These are phyloP conservation scores for Hypsibius dujardini DNA, from an alignment of 1,140 invertebrate species.

Conservation along the genomic window DNA sequence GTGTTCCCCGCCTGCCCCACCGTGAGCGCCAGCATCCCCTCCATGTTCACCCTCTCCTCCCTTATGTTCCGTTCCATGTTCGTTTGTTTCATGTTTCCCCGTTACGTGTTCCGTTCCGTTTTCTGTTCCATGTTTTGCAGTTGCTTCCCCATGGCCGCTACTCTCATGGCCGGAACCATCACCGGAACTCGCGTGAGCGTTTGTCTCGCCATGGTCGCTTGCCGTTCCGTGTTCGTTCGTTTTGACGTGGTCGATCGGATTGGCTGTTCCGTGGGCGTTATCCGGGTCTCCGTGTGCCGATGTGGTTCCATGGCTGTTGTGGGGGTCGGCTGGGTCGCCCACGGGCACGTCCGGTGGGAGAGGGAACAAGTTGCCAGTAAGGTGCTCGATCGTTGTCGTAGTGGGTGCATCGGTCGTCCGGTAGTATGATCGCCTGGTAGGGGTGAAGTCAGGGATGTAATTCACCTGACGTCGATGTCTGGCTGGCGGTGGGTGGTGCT, in stretches of 20 bases:
- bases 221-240: not conserved
- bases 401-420: too few relatives aligned
- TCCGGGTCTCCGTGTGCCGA: too few relatives aligned
- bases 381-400: too few relatives aligned
- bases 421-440: too few relatives aligned
- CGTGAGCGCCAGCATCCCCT: not conserved
- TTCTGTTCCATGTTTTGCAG: not conserved
- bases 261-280: too few relatives aligned
- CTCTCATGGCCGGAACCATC: not conserved
- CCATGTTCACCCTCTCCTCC: not conserved
- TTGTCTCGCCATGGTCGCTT: constrained; percentile 4
- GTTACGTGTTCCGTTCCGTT: not conserved
- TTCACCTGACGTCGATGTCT: too few relatives aligned
- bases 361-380: too few relatives aligned
- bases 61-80: not conserved
- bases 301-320: too few relatives aligned
- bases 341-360: too few relatives aligned
- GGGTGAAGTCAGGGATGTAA: too few relatives aligned
- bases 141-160: constrained; percentile 1
- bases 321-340: too few relatives aligned
- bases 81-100: not conserved
- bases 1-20: not conserved
- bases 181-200: not conserved
- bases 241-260: not conserved
- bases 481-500: too few relatives aligned